These are phyloP conservation scores for Anomalospiza imberbis DNA, from an alignment of 2,797 vertebrate genomes.

Conservation along the genomic window DNA sequence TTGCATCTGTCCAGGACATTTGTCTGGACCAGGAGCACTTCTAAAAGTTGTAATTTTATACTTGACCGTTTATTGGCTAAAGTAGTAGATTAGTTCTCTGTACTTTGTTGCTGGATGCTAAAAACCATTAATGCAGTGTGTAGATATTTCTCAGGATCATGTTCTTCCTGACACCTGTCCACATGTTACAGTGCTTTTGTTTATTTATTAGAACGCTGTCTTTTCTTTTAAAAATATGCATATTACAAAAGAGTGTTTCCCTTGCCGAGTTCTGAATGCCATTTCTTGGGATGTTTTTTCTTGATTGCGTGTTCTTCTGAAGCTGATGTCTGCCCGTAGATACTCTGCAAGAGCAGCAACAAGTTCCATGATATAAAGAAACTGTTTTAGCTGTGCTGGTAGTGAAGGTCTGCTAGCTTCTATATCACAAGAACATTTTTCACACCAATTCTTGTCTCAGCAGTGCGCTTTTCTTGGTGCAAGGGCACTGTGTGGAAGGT, in stretches of 20 bases:
- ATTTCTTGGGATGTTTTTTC: not conserved
- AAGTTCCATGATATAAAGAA: not conserved
- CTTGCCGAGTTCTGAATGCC: not conserved
- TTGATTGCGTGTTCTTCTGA: not conserved
- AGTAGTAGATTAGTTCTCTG: not conserved
- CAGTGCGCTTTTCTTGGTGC: not conserved
- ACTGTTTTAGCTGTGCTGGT: not conserved
- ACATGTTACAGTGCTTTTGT: not conserved
- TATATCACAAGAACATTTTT: not conserved
- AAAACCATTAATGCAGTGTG: not conserved
- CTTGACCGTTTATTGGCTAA: not conserved
- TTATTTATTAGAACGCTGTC: not conserved
- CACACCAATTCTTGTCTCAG: not conserved
- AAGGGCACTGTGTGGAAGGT: not conserved
- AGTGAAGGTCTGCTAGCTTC: not conserved
- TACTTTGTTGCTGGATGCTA: not conserved
- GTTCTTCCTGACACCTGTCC: not conserved
- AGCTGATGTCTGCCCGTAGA: not conserved
- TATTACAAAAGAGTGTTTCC: not conserved
- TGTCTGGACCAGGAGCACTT: not conserved
- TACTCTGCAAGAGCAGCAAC: not conserved
- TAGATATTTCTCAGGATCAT: not conserved
- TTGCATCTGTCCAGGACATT: accelerated
- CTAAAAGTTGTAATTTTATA: not conserved
- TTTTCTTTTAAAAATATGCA: not conserved